Conservation (phyloP, 2,888 invertebrate species). For the Molanna angustata region DNA sequence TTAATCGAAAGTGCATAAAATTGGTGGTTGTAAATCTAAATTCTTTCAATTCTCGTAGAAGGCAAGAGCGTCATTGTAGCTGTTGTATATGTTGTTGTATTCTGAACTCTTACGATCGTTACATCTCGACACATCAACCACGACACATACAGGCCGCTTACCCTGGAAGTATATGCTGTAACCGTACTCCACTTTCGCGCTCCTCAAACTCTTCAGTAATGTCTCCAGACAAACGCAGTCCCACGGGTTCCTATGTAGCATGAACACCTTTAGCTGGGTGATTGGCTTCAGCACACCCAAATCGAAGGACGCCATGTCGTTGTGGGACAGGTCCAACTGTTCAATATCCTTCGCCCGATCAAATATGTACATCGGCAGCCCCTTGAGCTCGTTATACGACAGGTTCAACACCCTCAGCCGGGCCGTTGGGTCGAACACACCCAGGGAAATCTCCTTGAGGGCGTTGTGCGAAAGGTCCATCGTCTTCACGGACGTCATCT, state of each 20-base stretch:
- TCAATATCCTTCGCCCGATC: too few species aligned
- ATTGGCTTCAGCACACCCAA: constrained; percentile 14
- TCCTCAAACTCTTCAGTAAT: constrained; percentile 9
- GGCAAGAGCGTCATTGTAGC: too few species aligned
- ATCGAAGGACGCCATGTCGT: constrained; percentile 23
- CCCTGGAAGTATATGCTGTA: constrained; percentile 19
- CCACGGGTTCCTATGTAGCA: constrained; percentile 26
- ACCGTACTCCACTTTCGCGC: constrained; percentile 20
- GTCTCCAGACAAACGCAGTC: constrained; percentile 26
- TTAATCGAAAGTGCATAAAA: too few species aligned
- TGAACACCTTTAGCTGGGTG: constrained; percentile 18
- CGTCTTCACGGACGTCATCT: too few species aligned
- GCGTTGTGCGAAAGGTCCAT: too few species aligned
- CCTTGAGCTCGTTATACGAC: constrained; percentile 24
- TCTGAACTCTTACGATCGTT: too few species aligned
- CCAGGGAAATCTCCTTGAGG: too few species aligned
- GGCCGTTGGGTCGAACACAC: too few species aligned
- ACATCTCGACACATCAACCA: constrained; percentile 15
- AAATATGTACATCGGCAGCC: too few species aligned
- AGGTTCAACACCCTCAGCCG: constrained; percentile 18
- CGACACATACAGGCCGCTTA: constrained; percentile 23
- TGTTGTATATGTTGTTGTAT: too few species aligned
- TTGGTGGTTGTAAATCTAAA: too few species aligned
- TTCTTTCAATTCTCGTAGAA: too few species aligned
- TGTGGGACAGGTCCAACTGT: constrained; percentile 23